phyloP scores from a whole-genome alignment of 2,797 vertebrate genomes.

The Acanthornis magna region DNA sequence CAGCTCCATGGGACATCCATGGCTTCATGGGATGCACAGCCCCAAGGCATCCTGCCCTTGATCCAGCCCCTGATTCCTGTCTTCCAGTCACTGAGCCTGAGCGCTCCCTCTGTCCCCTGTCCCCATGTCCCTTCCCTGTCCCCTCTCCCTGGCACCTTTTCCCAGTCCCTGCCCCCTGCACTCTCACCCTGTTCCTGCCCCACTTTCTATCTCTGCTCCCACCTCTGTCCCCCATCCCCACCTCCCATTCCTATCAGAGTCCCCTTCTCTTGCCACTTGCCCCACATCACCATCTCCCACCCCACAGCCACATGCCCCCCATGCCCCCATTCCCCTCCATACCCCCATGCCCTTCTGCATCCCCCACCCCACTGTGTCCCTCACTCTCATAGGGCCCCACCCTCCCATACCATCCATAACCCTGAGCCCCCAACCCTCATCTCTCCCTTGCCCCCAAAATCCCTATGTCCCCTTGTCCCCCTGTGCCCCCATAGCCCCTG shows the following conservation, averaged over 20 bases:
- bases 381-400: background rate
- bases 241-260: background rate
- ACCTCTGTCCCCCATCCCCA: background rate
- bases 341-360: background rate
- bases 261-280: background rate
- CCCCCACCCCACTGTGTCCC: background rate
- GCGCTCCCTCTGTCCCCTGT: background rate
- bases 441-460: background rate
- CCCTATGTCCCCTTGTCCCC: background rate
- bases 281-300: background rate
- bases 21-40: background rate
- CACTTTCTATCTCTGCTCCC: background rate
- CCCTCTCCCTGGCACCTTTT: background rate
- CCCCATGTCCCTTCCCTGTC: background rate
- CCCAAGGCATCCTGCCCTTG: background rate
- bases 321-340: background rate
- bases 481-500: background rate
- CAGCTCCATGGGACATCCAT: background rate
- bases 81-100: background rate
- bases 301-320: background rate
- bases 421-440: background rate
- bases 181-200: no score
- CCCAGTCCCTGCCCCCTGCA: background rate
- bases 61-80: background rate
- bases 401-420: background rate